Base-by-base conservation (phyloP, 2,888 invertebrate genomes). In the Labia minor region DNA sequence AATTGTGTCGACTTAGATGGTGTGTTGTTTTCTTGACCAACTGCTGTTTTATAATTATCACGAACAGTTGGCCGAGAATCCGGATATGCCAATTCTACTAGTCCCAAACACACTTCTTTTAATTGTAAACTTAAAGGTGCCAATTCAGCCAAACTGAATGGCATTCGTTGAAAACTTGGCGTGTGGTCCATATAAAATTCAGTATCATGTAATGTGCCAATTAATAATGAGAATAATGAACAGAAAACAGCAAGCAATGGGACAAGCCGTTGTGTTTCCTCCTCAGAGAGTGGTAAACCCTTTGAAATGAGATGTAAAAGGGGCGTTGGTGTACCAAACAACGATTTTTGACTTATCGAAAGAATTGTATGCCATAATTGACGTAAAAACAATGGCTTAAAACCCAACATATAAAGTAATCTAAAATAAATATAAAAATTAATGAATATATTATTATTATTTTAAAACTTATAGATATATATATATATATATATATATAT, bases 71-170 rank as follows among this genome's bases (percentile, higher is more conserved):
- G 85, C 70, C 88, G 80, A 0, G 86, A 85, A 73, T 91, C 92
- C 0, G 92, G 92, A 75, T 90, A 92, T 0, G 92, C 92, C 64
- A 94, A 79, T 74, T 93, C 91, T 8, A 94, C 89, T 10, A 95
- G 80, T 0, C 93, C 93, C 18, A 94, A 79, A 72, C 91, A 90
- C 3, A 91, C 86, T 69, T 91, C 89, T 66, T 92, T 86, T 37
- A 94, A 76, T 0, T 85, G 85, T 66, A 86, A 83, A 66, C 88
- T 88, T 72, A 94, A 80, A 1, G 84, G 83, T 4, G 88, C 85
- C 66, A 93, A 79, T 74, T 90, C 90, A 0, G 81, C 78, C 69
- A 90, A 83, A n/a, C 83, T 83, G 75, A 93, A 94, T 0, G 92
- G 85, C 82, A 84, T 83, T 8, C 78, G 75, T 63, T 75, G 75